Evolutionary conservation across 2,113 vertebrate genomes (phyloP), one percentile per base, ranked within the genome.

Genomic region (Ptilorrhoa leucosticta): DNA sequence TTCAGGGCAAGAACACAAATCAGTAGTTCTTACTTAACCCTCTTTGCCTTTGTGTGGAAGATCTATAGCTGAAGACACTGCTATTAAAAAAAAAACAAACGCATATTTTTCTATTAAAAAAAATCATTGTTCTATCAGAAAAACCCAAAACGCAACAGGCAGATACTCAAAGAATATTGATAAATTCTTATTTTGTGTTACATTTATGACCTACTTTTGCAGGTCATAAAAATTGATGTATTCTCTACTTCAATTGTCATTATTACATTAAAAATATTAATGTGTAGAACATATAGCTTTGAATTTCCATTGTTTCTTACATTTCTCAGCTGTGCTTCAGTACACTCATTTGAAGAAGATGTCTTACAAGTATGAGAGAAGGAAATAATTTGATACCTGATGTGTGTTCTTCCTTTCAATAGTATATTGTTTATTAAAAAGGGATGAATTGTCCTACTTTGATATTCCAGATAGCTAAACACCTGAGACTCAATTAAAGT

Each of bases 401-500:
- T 68, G 26, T 42, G 39, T 83, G 39, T 57, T 93, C 48, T 66
- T 77, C 56, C 75, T 88, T 84, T 93, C 76, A 86, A 35, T 81
- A 42, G 14, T 92, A 48, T 53, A 80, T 96, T 95, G 72, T 90
- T 96, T 96, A 93, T 93, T 95, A 73, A 88, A 91, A 96, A 81
- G 13, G 37, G 35, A 92, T 92, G 48, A 64, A 89, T 63, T 28
- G 26, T 61, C 37, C 93, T 90, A 89, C 54, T 95, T 72, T 57
- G 42, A 35, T 89, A 78, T 94, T 96, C 63, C 77, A 33, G 39
- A 33, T 71, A 85, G 13, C 44, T 93, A 91, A 93, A 89, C 60
- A 69, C 33, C 75, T 35, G 35, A 90, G 47, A 50, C 23, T 83
- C 60, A 68, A 47, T 83, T 93, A 83, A 83, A 83, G 26, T 56